A percentile compares a stretch with the other conserved stretches of the same genome.
phyloP scores from a whole-genome alignment of 2,113 vertebrate species.

The Desmodus rotundus region DNA sequence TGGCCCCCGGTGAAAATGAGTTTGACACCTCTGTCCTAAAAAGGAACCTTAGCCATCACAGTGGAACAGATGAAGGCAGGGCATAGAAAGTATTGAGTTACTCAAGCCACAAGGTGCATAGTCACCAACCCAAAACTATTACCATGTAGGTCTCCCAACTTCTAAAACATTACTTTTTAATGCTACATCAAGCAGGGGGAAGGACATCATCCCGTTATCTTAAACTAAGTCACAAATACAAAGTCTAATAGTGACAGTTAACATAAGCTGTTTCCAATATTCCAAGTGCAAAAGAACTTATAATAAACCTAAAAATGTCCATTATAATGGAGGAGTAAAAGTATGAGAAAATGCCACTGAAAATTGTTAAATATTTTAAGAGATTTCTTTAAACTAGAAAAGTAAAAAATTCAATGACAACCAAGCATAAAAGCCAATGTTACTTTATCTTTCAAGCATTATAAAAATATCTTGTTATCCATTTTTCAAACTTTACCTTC shows the following conservation, averaged over 20 bases:
- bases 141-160: not conserved
- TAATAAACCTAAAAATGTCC: not conserved
- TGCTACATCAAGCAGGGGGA: not conserved
- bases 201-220: not conserved
- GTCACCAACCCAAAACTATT: not conserved
- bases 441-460: not conserved
- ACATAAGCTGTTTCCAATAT: not conserved
- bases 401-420: not conserved
- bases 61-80: not conserved
- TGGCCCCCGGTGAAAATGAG: no score
- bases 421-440: not conserved
- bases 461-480: not conserved
- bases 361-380: slow-evolving; percentile 27
- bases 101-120: not conserved
- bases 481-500: slow-evolving; percentile 85
- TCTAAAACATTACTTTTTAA: not conserved
- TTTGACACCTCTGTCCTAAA: not conserved
- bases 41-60: not conserved
- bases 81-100: not conserved
- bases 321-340: not conserved
- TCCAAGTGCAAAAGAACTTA: not conserved
- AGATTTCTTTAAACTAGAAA: not conserved
- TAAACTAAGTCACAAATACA: slow-evolving; percentile 3
- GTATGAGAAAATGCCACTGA: not conserved
- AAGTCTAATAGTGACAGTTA: not conserved